phyloP scores from a whole-genome alignment of 2,797 vertebrate species.

The Champsocephalus gunnari region DNA sequence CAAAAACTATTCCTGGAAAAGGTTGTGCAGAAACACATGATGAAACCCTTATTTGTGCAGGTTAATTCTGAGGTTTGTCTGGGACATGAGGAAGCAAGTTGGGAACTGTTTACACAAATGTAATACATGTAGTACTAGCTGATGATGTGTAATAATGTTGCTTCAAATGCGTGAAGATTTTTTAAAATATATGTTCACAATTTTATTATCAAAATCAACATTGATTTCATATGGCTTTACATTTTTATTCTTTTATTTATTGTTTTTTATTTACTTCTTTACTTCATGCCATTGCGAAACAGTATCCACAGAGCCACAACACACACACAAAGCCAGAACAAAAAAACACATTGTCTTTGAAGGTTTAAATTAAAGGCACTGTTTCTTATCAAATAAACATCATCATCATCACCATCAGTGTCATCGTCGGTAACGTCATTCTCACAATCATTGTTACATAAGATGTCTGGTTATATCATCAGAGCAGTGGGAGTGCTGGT shows the following conservation, averaged over 20 bases:
- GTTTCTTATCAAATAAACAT: constrained; percentile 52
- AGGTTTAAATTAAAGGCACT: constrained; percentile 80
- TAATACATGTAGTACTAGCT: not conserved
- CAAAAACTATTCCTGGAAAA: too few relatives aligned
- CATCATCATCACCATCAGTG: constrained; percentile 19
- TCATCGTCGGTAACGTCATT: constrained; percentile 27
- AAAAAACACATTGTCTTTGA: constrained; percentile 20
- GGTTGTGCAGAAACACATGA: not conserved
- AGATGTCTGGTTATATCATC: constrained; percentile 50
- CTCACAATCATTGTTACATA: constrained; percentile 50
- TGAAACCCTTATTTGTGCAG: not conserved
- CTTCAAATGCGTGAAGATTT: constrained; percentile 49
- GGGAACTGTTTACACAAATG: not conserved
- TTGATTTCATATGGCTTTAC: constrained; percentile 62
- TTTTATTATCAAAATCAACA: constrained; percentile 84
- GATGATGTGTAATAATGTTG: constrained; percentile 37
- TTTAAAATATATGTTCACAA: constrained; percentile 48
- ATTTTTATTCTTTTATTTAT: constrained; percentile 49
- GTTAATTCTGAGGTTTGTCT: not conserved
- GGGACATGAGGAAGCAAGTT: not conserved
- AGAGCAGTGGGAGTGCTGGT: constrained; percentile 22
- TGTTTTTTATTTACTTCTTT: constrained; percentile 40
- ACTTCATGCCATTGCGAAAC: constrained; percentile 58
- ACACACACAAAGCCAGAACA: constrained; percentile 36
- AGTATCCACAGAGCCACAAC: constrained; percentile 43